Conservation (phyloP, 2,888 invertebrate species). For the Lysandra coridon region DNA sequence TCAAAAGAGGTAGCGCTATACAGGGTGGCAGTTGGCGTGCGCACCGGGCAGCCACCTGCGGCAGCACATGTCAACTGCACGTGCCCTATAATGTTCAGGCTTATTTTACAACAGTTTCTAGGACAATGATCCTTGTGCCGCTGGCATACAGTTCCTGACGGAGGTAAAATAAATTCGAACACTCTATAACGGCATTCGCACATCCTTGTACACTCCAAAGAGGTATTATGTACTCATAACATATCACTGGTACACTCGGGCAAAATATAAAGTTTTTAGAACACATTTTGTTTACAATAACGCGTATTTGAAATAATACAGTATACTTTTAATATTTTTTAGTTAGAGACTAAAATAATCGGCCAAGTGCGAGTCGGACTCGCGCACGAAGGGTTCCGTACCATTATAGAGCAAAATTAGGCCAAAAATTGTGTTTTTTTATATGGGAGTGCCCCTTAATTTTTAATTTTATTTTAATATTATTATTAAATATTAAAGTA, state of each 20-base stretch:
- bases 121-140: neutral
- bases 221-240: too few relatives aligned
- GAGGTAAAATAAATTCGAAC: neutral
- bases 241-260: neutral
- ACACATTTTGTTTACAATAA: too few relatives aligned
- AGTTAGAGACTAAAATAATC: too few relatives aligned
- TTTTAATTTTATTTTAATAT: too few relatives aligned
- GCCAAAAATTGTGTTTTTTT: too few relatives aligned
- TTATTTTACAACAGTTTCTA: neutral
- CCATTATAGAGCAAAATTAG: too few relatives aligned
- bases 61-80: constrained; percentile 46
- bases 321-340: too few relatives aligned
- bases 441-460: too few relatives aligned
- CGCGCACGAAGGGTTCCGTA: too few relatives aligned
- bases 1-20: constrained; percentile 24
- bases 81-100: neutral
- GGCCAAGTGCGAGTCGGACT: too few relatives aligned
- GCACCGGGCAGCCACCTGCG: constrained; percentile 52
- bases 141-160: neutral
- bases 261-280: neutral
- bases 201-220: constrained; percentile 11
- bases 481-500: too few relatives aligned
- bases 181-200: constrained; percentile 9
- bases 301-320: too few relatives aligned
- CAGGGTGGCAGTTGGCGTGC: constrained; percentile 45